phyloP scores from a whole-genome alignment of 2,113 vertebrate genomes.

The Carollia perspicillata region DNA sequence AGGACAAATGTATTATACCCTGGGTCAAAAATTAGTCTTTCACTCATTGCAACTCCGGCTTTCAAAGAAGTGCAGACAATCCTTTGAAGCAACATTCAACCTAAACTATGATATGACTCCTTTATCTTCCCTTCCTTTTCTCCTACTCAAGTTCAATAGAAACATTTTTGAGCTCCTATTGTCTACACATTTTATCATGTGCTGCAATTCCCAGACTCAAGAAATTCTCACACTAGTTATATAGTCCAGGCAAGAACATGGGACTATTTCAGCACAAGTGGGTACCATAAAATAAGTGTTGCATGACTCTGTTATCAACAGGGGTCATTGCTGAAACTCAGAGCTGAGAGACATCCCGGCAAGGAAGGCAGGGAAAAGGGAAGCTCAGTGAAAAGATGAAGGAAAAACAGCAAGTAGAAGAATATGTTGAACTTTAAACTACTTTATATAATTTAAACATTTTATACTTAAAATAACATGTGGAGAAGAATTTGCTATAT shows the following conservation, averaged over 20 bases:
- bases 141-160: neutral
- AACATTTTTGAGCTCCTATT: accelerated
- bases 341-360: neutral
- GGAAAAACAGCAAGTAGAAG: neutral
- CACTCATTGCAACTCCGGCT: neutral
- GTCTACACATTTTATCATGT: accelerated
- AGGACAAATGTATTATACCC: neutral
- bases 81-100: accelerated
- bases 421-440: neutral
- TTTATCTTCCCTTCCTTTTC: accelerated
- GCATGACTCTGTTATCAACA: accelerated
- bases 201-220: accelerated
- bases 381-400: accelerated
- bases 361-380: accelerated
- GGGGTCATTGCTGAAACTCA: accelerated
- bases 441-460: neutral
- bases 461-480: constrained; percentile 40
- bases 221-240: accelerated
- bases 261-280: accelerated
- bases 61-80: neutral
- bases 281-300: accelerated
- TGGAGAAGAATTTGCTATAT: neutral
- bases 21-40: too few relatives aligned
- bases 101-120: accelerated
- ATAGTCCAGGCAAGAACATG: accelerated